Evolutionary conservation across 2,113 vertebrate genomes (phyloP).

Genomic region (Hucho hucho): DNA sequence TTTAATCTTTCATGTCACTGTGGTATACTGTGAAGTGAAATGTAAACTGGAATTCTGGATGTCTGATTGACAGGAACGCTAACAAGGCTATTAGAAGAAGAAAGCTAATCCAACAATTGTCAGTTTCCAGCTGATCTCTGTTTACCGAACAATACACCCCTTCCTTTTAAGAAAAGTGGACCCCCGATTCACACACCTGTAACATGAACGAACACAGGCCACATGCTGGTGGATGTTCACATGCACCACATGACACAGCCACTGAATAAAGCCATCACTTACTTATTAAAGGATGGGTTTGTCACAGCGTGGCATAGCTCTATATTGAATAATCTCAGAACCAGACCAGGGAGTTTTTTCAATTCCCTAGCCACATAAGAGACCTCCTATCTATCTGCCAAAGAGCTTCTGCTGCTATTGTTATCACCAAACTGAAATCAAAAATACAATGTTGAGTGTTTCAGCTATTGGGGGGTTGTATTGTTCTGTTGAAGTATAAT

Average conservation of each 20-base stretch:
- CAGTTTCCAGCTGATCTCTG: conserved; percentile 65
- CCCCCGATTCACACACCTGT: conserved; percentile 63
- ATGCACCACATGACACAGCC: conserved; percentile 64
- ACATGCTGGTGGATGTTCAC: conserved; percentile 69
- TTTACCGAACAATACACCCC: conserved; percentile 51
- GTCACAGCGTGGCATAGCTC: conserved; percentile 51
- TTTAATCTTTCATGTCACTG: background rate
- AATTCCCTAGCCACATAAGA: conserved; percentile 8
- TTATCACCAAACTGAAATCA: conserved; percentile 10
- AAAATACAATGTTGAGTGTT: conserved; percentile 8
- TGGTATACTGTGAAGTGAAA: background rate
- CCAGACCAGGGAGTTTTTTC: conserved; percentile 25
- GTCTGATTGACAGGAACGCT: conserved; percentile 61
- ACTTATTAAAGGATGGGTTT: conserved; percentile 62
- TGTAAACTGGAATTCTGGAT: conserved; percentile 26
- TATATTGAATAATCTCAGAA: conserved; percentile 41
- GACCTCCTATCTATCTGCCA: conserved; percentile 8
- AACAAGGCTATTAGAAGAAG: conserved; percentile 58
- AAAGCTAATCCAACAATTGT: conserved; percentile 58
- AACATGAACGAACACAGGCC: conserved; percentile 67
- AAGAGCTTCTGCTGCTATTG: conserved; percentile 19
- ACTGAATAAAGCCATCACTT: conserved; percentile 70
- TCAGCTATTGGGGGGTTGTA: background rate
- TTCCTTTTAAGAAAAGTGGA: conserved; percentile 58
- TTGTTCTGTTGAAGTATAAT: conserved; percentile 8